Evolutionary conservation across 2,113 vertebrate species (phyloP), one percentile per base, ranked within the genome.

Genomic region (Zosterops borbonicus): DNA sequence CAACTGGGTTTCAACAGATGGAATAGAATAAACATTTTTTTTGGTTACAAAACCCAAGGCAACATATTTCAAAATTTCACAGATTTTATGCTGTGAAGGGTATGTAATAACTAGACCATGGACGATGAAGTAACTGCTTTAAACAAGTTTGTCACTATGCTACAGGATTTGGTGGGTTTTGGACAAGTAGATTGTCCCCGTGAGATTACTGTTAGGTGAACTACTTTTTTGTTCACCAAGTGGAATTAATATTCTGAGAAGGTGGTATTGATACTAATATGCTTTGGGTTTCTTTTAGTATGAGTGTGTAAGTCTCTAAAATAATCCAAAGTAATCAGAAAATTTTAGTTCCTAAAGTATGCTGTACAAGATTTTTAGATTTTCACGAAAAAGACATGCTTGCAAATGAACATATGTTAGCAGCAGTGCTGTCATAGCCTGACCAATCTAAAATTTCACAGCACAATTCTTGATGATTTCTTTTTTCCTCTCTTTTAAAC

Each of bases 351-450:
- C 52, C 52, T 19, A n/a, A 35, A 31, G 9, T 49, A 27, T 19
- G 20, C 18, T 55, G 4, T 31, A n/a, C 20, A 17, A 27, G 29
- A 20, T 49, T 12, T 31, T 65, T 31, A 73, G 28, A 10, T 68
- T 31, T 79, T 6, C 31, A 20, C n/a, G 17, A 74, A 62, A 53
- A 74, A 31, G 6, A 6, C 17, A 5, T 47, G 13, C 18, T 65
- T 59, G 28, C 15, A 71, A 52, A 59, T 0, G 0, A 21, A 28
- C 1, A 1, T 37, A 14, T 6, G 6, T 37, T 79, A 60, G 27
- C 47, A 70, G 44, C 37, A n/a, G 24, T n/a, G 22, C 47, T 60
- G 53, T 17, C 17, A 17, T 44, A 59, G 11, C 18, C 44, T 71
- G n/a, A 42, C 7, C 11, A 14, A 29, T 53, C 44, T 23, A 47